phyloP scores from a whole-genome alignment of 2,113 vertebrate species.

The Calyptomena viridis region DNA sequence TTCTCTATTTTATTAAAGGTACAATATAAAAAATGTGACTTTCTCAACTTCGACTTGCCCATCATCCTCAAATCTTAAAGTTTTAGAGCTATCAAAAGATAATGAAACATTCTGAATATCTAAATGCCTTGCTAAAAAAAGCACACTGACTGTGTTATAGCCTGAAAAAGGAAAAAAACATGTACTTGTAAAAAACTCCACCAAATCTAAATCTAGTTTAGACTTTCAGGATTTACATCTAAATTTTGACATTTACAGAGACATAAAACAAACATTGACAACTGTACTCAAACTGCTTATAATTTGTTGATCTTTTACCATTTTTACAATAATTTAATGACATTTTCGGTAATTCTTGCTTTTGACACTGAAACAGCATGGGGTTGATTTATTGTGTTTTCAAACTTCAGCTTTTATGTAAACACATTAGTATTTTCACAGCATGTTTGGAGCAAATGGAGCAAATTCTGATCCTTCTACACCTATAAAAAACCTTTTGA shows the following conservation, averaged over 20 bases:
- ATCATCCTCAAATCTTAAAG: neutral
- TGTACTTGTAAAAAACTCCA: neutral
- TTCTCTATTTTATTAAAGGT: neutral
- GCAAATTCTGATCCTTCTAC: constrained; percentile 16
- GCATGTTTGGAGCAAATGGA: neutral
- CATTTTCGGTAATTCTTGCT: constrained; percentile 33
- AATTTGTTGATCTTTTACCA: constrained; percentile 22
- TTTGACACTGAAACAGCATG: constrained; percentile 51
- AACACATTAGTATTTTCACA: constrained; percentile 58
- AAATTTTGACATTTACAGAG: neutral
- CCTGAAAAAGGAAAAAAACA: neutral
- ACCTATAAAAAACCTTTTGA: neutral
- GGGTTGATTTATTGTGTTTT: constrained; percentile 47
- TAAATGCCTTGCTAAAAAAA: neutral
- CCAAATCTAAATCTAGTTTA: neutral
- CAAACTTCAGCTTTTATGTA: constrained; percentile 43
- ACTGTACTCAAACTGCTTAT: neutral
- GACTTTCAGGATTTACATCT: neutral
- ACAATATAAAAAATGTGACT: neutral
- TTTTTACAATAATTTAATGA: constrained; percentile 26
- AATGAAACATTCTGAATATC: neutral
- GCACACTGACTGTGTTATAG: neutral
- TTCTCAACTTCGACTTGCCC: neutral
- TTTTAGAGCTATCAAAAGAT: neutral
- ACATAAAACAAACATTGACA: neutral